Evolutionary conservation across 2,888 invertebrate genomes (phyloP).

Genomic region (Rhagium mordax): DNA sequence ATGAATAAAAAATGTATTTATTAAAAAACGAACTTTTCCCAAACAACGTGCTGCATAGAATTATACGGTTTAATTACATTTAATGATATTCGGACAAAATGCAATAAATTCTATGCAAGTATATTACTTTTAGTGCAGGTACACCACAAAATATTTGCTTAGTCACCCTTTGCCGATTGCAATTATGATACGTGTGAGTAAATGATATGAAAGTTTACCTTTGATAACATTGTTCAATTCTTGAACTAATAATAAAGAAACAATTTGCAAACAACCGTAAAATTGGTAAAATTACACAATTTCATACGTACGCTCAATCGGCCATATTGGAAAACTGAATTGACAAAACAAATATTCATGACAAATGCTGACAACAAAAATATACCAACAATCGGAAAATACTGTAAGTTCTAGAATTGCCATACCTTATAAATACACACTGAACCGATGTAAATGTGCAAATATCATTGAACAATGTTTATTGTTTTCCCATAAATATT

Average conservation of each 20-base stretch:
- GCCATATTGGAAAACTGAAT: constrained; percentile 63
- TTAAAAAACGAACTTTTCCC: not conserved
- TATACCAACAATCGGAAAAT: constrained; percentile 15
- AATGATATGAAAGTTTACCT: constrained; percentile 2
- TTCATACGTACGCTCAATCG: constrained; percentile 59
- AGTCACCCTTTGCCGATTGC: constrained; percentile 34
- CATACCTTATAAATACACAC: constrained; percentile 9
- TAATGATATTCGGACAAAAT: not conserved
- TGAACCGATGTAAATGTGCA: not conserved
- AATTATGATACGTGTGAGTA: not conserved
- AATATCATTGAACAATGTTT: constrained; percentile 15
- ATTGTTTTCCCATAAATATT: not conserved
- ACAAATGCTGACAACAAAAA: constrained; percentile 48
- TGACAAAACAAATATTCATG: constrained; percentile 57
- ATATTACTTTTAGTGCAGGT: not conserved
- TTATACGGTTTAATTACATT: not conserved
- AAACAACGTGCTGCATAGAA: not conserved
- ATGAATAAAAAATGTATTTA: not conserved
- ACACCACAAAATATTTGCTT: constrained; percentile 35
- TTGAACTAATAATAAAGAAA: constrained; percentile 14
- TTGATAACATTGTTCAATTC: constrained; percentile 5
- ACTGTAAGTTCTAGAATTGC: constrained; percentile 9
- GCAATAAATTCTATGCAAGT: not conserved
- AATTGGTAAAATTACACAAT: constrained; percentile 49
- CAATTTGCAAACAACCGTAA: constrained; percentile 27